Evolutionary conservation across 2,888 invertebrate species (phyloP).

Genomic region (Nemotelus nigrinus): DNA sequence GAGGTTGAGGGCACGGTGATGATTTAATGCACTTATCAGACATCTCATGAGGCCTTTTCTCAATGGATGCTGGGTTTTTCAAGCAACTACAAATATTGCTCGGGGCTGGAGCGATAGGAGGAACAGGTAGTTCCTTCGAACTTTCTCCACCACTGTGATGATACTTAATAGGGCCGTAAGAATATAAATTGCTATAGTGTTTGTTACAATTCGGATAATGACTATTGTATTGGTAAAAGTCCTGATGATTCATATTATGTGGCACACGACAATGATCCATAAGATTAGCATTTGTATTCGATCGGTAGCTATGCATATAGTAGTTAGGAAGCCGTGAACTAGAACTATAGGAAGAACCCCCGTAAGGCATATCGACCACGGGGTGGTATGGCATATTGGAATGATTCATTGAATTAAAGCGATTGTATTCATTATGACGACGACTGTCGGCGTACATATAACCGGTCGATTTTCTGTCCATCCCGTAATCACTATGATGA

Average conservation of each 20-base stretch:
- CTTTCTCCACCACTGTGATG: not conserved
- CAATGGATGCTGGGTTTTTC: slow-evolving; percentile 9
- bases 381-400: slow-evolving; percentile 41
- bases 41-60: slow-evolving; percentile 37
- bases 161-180: slow-evolving; percentile 35
- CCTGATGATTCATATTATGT: slow-evolving; percentile 32
- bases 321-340: slow-evolving; percentile 30
- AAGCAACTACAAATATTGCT: slow-evolving; percentile 33
- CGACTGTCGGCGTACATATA: slow-evolving; percentile 23
- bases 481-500: slow-evolving; percentile 33
- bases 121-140: slow-evolving; percentile 20
- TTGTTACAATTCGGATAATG: slow-evolving; percentile 39
- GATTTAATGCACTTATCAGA: slow-evolving; percentile 34
- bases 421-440: slow-evolving; percentile 21
- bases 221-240: slow-evolving; percentile 30
- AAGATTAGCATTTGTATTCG: slow-evolving; percentile 34
- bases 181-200: slow-evolving; percentile 27
- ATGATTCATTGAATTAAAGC: slow-evolving; percentile 40
- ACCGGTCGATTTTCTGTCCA: slow-evolving; percentile 28
- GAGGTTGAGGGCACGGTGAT: slow-evolving; percentile 4
- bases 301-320: slow-evolving; percentile 36
- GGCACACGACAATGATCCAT: slow-evolving; percentile 42
- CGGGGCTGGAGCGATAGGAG: not conserved
- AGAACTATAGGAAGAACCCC: slow-evolving; percentile 37
- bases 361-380: slow-evolving; percentile 39